These are phyloP conservation scores for Sylvia atricapilla DNA, from an alignment of 2,113 vertebrate species.

Conservation along the genomic window DNA sequence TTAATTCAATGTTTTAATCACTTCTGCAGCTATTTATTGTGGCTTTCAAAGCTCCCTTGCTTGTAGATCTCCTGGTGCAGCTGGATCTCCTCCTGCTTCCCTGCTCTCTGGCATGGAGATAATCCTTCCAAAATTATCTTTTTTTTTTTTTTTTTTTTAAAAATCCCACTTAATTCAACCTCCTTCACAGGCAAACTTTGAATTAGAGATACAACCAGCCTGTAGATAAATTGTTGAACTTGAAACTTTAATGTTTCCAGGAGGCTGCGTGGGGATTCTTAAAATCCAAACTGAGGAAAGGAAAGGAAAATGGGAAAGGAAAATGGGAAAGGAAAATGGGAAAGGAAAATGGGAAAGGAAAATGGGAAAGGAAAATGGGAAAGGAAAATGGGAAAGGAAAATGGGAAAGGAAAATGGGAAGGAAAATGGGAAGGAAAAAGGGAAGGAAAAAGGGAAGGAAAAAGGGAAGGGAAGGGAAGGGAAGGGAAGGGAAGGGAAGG, in stretches of 20 bases:
- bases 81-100: neutral
- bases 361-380: no score
- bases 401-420: no score
- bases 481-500: no score
- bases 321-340: no score
- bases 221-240: neutral
- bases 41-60: neutral
- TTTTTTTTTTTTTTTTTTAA: neutral
- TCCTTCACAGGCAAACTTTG: neutral
- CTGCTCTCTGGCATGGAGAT: neutral
- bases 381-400: no score
- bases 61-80: neutral
- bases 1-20: neutral
- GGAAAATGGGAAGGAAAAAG: no score
- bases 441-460: no score
- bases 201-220: neutral
- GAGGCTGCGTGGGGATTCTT: neutral
- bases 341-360: no score
- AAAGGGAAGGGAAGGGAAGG: no score
- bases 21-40: neutral
- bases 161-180: neutral
- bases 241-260: neutral
- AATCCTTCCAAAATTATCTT: neutral
- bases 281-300: neutral
- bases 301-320: no score